Conservation (phyloP, 2,797 vertebrate species). For the Myotis findleyi region DNA sequence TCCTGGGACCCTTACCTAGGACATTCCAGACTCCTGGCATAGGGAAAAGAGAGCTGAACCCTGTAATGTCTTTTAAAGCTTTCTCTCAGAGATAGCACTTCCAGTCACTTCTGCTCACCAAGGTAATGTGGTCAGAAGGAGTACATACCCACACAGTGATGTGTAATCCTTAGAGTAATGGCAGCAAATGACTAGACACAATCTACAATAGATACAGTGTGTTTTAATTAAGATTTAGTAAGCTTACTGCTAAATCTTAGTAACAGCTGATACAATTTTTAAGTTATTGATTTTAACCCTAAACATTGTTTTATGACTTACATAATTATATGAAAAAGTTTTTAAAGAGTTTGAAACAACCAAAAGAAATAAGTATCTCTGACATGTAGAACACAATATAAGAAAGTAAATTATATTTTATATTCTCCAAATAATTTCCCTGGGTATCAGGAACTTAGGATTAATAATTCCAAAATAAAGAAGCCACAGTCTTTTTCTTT, state of each 20-base stretch:
- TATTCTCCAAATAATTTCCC: background rate
- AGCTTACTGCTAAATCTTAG: background rate
- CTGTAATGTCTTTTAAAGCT: background rate
- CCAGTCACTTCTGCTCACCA: background rate
- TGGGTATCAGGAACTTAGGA: background rate
- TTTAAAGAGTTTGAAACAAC: background rate
- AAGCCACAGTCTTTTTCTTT: background rate
- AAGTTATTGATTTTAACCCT: background rate
- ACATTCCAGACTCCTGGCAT: background rate
- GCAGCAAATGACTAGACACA: background rate
- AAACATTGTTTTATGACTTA: background rate
- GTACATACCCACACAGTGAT: background rate
- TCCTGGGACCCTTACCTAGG: background rate
- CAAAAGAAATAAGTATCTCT: background rate
- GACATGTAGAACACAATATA: background rate
- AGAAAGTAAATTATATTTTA: constrained; percentile 2
- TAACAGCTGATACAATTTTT: background rate
- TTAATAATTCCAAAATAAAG: background rate
- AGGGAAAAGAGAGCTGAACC: background rate
- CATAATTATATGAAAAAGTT: background rate
- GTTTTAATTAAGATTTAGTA: background rate
- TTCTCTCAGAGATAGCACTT: background rate
- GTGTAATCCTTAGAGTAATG: background rate
- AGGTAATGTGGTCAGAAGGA: background rate
- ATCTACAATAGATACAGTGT: background rate